Percentiles rank a stretch among this genome's conserved stretches.
Evolutionary conservation across 2,888 invertebrate genomes (phyloP).

Genomic region (Eupeodes latifasciatus): DNA sequence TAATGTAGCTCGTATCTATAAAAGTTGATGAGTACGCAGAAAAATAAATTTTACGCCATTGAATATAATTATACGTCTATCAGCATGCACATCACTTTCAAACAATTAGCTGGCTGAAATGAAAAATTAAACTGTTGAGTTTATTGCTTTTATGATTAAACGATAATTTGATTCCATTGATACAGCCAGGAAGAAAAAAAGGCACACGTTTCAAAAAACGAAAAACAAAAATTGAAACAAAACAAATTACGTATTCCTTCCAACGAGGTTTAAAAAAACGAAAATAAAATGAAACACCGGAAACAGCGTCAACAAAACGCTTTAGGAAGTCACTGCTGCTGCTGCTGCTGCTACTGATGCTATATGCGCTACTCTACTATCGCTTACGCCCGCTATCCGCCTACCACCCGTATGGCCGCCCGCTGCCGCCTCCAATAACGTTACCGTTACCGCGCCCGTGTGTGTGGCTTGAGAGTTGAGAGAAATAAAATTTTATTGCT

Average conservation of each 20-base stretch:
- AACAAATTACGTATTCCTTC: slow-evolving; percentile 34
- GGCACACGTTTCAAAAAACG: slow-evolving; percentile 5
- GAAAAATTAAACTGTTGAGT: slow-evolving; percentile 43
- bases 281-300: slow-evolving; percentile 25
- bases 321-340: slow-evolving; percentile 34
- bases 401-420: not conserved
- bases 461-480: slow-evolving; percentile 38
- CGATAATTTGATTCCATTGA: slow-evolving; percentile 29
- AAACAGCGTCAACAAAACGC: slow-evolving; percentile 52
- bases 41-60: slow-evolving; percentile 13
- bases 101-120: slow-evolving; percentile 30
- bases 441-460: not conserved
- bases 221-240: slow-evolving; percentile 10
- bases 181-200: slow-evolving; percentile 12
- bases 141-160: slow-evolving; percentile 48
- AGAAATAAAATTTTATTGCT: slow-evolving; percentile 66
- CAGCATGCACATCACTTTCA: slow-evolving; percentile 34
- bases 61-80: slow-evolving; percentile 10
- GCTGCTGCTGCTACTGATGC: not conserved
- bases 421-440: not conserved
- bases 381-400: not conserved
- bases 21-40: slow-evolving; percentile 11
- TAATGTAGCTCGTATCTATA: not conserved
- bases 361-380: not conserved
- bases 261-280: slow-evolving; percentile 9